phyloP scores from a whole-genome alignment of 2,113 vertebrate species.

The Rostratula benghalensis region DNA sequence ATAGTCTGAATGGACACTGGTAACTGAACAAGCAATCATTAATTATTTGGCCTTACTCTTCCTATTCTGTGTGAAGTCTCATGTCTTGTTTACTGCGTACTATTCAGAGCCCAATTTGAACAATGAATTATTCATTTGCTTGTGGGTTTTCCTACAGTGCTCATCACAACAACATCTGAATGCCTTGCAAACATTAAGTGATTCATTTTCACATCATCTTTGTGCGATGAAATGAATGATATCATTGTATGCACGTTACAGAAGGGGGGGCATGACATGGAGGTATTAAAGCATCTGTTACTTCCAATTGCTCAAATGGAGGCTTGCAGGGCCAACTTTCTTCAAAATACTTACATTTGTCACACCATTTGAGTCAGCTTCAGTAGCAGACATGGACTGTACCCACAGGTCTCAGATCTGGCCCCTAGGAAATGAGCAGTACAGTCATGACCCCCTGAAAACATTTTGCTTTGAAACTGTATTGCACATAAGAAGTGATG shows the following conservation, averaged over 20 bases:
- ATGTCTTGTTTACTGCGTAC: neutral
- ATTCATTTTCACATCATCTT: conserved; percentile 46
- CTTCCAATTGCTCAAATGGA: neutral
- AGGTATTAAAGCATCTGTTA: neutral
- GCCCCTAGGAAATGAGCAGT: neutral
- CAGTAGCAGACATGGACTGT: neutral
- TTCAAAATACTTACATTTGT: neutral
- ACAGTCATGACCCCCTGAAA: neutral
- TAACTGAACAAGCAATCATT: neutral
- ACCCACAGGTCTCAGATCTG: neutral
- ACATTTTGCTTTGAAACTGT: neutral
- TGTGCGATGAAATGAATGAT: conserved; percentile 27
- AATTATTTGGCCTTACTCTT: neutral
- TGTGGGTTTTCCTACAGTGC: conserved; percentile 28
- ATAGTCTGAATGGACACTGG: neutral
- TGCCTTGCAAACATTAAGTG: neutral
- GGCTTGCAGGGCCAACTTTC: neutral
- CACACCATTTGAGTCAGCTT: neutral
- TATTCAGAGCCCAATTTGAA: conserved; percentile 16
- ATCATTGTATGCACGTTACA: neutral
- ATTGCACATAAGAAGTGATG: neutral
- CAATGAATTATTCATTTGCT: conserved; percentile 54
- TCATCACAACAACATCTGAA: conserved; percentile 49
- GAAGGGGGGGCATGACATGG: neutral
- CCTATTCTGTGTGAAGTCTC: neutral